Base-by-base conservation (phyloP, 1,140 invertebrate genomes). In the Ruditapes philippinarum region DNA sequence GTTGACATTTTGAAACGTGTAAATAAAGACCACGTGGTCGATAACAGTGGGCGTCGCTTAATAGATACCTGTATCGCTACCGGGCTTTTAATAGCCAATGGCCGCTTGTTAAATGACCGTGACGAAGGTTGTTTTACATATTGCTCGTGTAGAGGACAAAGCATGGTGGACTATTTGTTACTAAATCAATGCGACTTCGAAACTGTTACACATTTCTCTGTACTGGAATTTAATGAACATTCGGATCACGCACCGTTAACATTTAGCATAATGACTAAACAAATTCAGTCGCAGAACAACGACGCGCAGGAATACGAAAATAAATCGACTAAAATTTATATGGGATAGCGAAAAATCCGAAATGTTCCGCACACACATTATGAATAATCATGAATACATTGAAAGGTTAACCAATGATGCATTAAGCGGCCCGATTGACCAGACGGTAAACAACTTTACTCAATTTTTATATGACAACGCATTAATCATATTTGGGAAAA, bases 1-100 rank as follows among this genome's bases (percentile, higher is more conserved):
- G 22, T 25, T 25, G 51, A 19, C 12, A 54, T 51, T 17, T 28
- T 7, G 7, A 7, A 7, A 49, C 7, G 45, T 7, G 45, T n/a
- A n/a, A n/a, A n/a, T n/a, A n/a, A n/a, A n/a, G 42, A 79, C 4
- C 38, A 28, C 17, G 76, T 79, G 28, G 9, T 51, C 9, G 76
- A 79, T 54, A 11, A 19, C 51, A n/a, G n/a, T 9, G 76, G 76
- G 25, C 14, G 40, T 12, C 38, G 9, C 33, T 11, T 79, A 33
- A 0, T 79, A 12, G 28, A 49, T 51, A 31, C 28, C 1, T 79
- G 45, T 51, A 19, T 1, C 0, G 22, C 76, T 12, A 51, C 76
- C 9, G 31, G 40, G 42, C 28, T 78, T 19, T 22, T 78, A n/a
- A 78, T 78, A 78, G 74, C 74, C 4, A 78, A 78, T 28, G 74